Percentiles rank a stretch among this genome's conserved stretches.
Evolutionary conservation across 2,888 invertebrate species (phyloP).

Genomic region (Leucophenga maculata): DNA sequence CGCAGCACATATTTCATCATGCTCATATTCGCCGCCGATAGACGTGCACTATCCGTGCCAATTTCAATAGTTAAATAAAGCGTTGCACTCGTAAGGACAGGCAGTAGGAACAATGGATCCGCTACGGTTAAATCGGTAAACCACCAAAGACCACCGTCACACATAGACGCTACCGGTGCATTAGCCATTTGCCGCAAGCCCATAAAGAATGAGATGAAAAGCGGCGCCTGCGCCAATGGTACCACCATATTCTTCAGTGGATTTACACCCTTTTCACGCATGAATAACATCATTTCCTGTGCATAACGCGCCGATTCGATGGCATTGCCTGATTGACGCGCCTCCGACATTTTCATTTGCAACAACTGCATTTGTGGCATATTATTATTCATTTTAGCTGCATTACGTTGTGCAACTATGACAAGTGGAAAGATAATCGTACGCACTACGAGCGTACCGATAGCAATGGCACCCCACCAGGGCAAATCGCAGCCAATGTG

Average conservation of each 20-base stretch:
- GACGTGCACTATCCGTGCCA: slow-evolving; percentile 82
- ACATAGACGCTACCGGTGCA: slow-evolving; percentile 91
- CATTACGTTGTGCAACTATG: slow-evolving; percentile 84
- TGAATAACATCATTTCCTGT: slow-evolving; percentile 85
- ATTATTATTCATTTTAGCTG: slow-evolving; percentile 86
- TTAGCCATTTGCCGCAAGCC: slow-evolving; percentile 90
- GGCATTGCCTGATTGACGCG: slow-evolving; percentile 86
- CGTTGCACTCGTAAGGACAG: slow-evolving; percentile 87
- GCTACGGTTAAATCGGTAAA: slow-evolving; percentile 91
- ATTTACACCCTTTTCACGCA: slow-evolving; percentile 86
- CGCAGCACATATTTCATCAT: slow-evolving; percentile 83
- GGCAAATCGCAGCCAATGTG: slow-evolving; percentile 88
- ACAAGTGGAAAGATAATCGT: slow-evolving; percentile 88
- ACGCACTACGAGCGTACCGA: slow-evolving; percentile 86
- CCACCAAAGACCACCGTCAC: slow-evolving; percentile 91
- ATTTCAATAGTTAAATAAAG: slow-evolving; percentile 86
- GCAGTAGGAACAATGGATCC: slow-evolving; percentile 91
- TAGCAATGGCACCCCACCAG: slow-evolving; percentile 92
- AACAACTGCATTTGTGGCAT: slow-evolving; percentile 88
- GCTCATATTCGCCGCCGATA: slow-evolving; percentile 80
- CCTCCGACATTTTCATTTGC: slow-evolving; percentile 89
- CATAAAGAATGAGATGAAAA: slow-evolving; percentile 94
- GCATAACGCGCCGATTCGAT: slow-evolving; percentile 83
- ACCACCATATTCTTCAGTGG: slow-evolving; percentile 85
- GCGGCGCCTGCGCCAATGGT: slow-evolving; percentile 86